Conservation (phyloP, 1,140 invertebrate species). For the Cataglyphis hispanica region DNA sequence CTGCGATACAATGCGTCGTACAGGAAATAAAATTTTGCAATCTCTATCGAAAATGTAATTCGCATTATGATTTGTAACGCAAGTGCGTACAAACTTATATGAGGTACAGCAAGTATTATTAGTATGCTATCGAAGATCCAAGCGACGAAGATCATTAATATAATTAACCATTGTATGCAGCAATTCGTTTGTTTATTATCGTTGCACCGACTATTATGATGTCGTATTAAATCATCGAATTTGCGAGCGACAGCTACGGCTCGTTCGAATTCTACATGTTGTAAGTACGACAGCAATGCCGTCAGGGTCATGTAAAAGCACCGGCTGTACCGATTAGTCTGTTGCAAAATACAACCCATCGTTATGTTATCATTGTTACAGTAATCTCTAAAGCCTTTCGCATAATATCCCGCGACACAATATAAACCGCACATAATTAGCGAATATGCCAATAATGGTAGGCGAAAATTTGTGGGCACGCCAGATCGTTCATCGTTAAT, state of each 20-base stretch:
- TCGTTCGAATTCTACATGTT: background rate
- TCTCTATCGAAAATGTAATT: background rate
- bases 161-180: background rate
- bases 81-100: too few relatives aligned
- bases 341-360: background rate
- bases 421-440: background rate
- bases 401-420: background rate
- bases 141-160: background rate
- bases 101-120: background rate
- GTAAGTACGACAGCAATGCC: background rate
- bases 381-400: too few relatives aligned
- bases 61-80: background rate
- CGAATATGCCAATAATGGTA: background rate
- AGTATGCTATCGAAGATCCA: background rate
- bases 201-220: background rate
- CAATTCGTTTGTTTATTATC: background rate
- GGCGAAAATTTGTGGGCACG: background rate
- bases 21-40: conserved; percentile 27
- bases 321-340: background rate
- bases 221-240: conserved; percentile 17
- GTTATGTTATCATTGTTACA: background rate
- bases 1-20: conserved; percentile 12
- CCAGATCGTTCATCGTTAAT: conserved; percentile 1
- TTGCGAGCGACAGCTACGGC: background rate
- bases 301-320: background rate